A percentile compares a stretch with the other conserved stretches of the same genome.
Evolutionary conservation across 2,797 vertebrate species (phyloP).

Genomic region (Cossypha heuglini): DNA sequence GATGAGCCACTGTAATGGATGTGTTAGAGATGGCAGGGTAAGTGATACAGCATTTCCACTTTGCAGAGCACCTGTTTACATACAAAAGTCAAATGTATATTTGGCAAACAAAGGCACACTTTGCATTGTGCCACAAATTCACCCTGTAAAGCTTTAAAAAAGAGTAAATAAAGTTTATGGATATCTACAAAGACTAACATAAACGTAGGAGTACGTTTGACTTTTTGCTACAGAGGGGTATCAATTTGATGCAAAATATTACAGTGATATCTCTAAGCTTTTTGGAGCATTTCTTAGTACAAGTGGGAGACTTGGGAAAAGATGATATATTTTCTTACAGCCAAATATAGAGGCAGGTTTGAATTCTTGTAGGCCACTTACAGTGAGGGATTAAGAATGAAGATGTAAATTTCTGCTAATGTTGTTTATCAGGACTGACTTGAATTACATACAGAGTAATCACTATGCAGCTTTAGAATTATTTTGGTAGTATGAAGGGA

Average conservation of each 20-base stretch:
- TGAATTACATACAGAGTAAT: not conserved
- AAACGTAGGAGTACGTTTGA: not conserved
- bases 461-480: not conserved
- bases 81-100: not conserved
- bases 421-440: not conserved
- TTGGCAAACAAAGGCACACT: not conserved
- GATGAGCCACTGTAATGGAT: not conserved
- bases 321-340: not conserved
- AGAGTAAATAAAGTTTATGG: not conserved
- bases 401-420: not conserved
- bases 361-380: not conserved
- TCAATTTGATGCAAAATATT: not conserved
- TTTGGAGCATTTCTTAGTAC: not conserved
- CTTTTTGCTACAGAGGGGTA: not conserved
- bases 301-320: not conserved
- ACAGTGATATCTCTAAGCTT: not conserved
- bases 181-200: not conserved
- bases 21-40: rapidly evolving
- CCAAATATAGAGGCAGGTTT: not conserved
- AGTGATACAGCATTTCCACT: not conserved
- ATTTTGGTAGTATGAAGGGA: not conserved
- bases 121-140: not conserved
- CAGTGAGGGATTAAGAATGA: not conserved
- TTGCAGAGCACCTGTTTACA: not conserved
- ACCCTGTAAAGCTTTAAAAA: not conserved